These are phyloP conservation scores for Hucho hucho DNA, from an alignment of 2,113 vertebrate species.

Conservation along the genomic window DNA sequence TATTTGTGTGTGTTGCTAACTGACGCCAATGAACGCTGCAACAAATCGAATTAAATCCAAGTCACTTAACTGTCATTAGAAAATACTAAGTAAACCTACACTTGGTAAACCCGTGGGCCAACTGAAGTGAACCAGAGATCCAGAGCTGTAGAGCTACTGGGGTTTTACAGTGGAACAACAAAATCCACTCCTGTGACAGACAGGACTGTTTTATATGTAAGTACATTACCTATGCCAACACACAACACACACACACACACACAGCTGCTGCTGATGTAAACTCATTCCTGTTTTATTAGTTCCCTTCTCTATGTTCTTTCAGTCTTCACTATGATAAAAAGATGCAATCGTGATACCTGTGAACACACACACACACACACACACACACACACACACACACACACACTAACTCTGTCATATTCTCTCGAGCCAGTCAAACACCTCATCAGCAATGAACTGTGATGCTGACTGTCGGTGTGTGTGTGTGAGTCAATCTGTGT, in stretches of 20 bases:
- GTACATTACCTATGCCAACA: background rate
- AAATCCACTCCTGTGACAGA: too few species aligned
- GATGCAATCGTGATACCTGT: background rate
- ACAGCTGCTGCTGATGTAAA: background rate
- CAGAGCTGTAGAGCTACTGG: too few species aligned
- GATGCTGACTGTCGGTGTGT: background rate
- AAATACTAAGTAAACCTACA: too few species aligned
- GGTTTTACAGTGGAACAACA: too few species aligned
- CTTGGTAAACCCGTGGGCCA: too few species aligned
- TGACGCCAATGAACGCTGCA: too few species aligned
- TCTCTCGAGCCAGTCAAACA: background rate
- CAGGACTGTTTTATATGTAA: too few species aligned
- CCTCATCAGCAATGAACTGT: background rate
- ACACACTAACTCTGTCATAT: conserved; percentile 4
- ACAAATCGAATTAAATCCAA: too few species aligned
- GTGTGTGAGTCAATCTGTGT: conserved; percentile 9
- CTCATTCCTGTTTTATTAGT: background rate
- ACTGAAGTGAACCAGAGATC: too few species aligned
- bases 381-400: background rate
- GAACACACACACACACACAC: background rate
- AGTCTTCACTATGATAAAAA: background rate
- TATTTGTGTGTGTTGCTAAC: too few species aligned
- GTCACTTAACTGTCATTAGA: too few species aligned
- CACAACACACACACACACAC: background rate
- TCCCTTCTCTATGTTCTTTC: background rate